phyloP scores from a whole-genome alignment of 2,797 vertebrate species.

The Babyrousa celebensis region DNA sequence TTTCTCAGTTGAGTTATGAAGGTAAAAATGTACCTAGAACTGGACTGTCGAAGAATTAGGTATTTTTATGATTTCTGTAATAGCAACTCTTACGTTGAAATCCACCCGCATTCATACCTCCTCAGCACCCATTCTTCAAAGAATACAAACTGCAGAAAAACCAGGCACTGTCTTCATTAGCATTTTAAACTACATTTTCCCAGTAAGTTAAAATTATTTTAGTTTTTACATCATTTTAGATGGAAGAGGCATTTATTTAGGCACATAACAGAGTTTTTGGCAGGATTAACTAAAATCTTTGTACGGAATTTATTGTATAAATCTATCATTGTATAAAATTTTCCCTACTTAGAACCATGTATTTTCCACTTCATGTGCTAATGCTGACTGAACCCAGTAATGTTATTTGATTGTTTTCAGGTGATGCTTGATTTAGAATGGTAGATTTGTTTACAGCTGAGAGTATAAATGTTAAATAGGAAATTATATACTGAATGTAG shows the following conservation, averaged over 20 bases:
- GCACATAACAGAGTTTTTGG: conserved; percentile 4
- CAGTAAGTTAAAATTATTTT: conserved; percentile 55
- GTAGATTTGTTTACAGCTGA: conserved; percentile 55
- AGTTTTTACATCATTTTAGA: conserved; percentile 66
- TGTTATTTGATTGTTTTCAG: conserved; percentile 62
- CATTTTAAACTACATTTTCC: conserved; percentile 20
- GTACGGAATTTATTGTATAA: conserved; percentile 55
- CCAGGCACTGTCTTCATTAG: background rate
- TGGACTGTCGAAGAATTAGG: conserved; percentile 33
- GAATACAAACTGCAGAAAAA: background rate
- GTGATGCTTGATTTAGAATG: conserved; percentile 8
- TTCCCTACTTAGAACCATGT: background rate
- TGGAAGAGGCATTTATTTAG: conserved; percentile 51
- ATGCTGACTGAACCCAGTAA: background rate
- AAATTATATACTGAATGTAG: conserved; percentile 42
- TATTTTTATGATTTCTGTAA: conserved; percentile 58
- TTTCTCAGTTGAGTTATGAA: conserved; percentile 24
- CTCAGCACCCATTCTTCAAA: background rate
- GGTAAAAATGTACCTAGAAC: conserved; percentile 12
- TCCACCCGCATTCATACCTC: background rate
- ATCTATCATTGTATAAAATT: background rate
- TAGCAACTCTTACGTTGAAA: conserved; percentile 48
- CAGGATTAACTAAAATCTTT: conserved; percentile 40
- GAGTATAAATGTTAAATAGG: conserved; percentile 66
- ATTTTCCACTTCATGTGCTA: background rate